Conservation (phyloP, 2,113 vertebrate species). For the Steatornis caripensis region DNA sequence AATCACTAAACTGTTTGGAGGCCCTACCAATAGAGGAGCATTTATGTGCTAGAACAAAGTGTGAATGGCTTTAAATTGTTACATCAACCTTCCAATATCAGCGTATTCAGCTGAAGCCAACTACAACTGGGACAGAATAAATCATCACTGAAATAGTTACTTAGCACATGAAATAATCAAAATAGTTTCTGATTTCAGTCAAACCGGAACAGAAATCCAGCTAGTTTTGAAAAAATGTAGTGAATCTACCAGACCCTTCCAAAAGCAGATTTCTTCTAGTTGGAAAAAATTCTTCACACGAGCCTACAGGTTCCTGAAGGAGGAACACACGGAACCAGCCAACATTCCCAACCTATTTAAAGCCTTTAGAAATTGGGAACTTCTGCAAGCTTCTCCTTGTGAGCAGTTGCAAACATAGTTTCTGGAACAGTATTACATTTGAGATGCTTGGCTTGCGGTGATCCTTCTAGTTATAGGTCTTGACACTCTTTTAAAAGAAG, state of each 20-base stretch:
- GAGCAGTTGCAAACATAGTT: neutral
- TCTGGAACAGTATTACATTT: neutral
- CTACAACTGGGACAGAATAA: neutral
- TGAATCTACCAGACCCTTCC: neutral
- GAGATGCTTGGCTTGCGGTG: fast-evolving
- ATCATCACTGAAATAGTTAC: neutral
- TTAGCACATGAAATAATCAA: neutral
- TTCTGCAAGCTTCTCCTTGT: neutral
- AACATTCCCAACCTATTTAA: neutral
- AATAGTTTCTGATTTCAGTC: neutral
- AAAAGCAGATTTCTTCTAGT: neutral
- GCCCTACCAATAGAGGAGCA: neutral
- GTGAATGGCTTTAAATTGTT: neutral
- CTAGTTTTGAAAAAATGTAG: neutral
- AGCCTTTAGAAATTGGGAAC: neutral
- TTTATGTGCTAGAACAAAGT: neutral
- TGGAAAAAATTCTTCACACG: neutral
- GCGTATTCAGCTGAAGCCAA: neutral
- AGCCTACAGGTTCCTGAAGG: neutral
- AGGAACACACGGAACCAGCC: neutral
- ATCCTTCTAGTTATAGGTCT: neutral
- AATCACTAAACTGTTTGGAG: neutral
- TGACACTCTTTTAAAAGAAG: neutral
- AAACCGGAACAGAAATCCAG: neutral
- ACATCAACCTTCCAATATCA: neutral